phyloP scores from a whole-genome alignment of 1,140 invertebrate species.

The Phortica variegata region DNA sequence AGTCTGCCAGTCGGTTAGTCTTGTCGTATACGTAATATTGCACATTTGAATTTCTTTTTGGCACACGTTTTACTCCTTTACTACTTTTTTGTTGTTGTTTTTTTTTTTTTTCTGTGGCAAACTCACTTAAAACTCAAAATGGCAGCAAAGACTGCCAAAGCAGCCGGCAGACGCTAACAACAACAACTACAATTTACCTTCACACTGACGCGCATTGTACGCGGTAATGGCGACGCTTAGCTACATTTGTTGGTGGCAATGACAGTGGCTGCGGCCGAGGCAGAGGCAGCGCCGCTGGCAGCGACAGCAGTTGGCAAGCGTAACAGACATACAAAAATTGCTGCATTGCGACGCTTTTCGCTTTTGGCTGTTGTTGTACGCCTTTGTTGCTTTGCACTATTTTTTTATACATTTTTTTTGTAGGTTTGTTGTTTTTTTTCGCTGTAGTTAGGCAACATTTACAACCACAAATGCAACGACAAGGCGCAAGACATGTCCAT shows the following conservation, averaged over 20 bases:
- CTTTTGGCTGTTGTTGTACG: not conserved
- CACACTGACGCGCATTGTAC: too few species aligned
- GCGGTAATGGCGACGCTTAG: constrained; percentile 31
- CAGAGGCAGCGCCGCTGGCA: not conserved
- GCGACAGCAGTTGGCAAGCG: constrained; percentile 46
- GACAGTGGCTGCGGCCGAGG: not conserved
- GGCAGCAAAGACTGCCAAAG: too few species aligned
- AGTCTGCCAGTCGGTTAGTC: too few species aligned
- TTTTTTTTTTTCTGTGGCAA: too few species aligned
- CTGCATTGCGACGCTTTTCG: constrained; percentile 52
- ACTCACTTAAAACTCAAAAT: too few species aligned
- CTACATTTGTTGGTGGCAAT: constrained; percentile 1
- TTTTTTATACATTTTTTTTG: too few species aligned
- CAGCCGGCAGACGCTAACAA: constrained; percentile 46
- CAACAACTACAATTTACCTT: too few species aligned
- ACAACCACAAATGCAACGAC: not conserved
- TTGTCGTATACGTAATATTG: too few species aligned
- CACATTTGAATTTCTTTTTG: too few species aligned
- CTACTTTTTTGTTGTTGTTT: too few species aligned
- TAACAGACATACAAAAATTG: constrained; percentile 37
- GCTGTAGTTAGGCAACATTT: constrained; percentile 13
- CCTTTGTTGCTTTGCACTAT: constrained; percentile 2
- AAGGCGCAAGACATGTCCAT: not conserved
- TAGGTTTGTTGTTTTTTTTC: constrained; percentile 14
- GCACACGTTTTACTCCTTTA: too few species aligned